Evolutionary conservation across 2,797 vertebrate species (phyloP).

Genomic region (Coendou prehensilis): DNA sequence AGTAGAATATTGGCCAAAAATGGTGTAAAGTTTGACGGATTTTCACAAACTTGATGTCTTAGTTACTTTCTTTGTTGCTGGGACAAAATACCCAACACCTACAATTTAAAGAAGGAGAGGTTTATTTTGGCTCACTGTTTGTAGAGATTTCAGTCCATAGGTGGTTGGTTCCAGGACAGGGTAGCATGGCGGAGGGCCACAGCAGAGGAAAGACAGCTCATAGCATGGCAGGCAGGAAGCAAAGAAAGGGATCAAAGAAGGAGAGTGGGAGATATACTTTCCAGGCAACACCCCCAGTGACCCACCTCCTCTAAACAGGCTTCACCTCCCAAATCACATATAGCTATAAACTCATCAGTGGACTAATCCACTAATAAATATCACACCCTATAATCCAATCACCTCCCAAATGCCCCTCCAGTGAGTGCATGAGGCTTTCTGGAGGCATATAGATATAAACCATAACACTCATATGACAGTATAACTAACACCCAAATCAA

Average conservation of each 20-base stretch:
- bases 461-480: neutral
- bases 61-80: neutral
- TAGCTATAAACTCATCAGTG: neutral
- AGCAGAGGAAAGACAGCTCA: neutral
- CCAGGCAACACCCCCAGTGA: neutral
- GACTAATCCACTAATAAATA: neutral
- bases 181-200: accelerated
- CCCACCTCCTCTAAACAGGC: neutral
- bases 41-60: slow-evolving; percentile 29
- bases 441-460: neutral
- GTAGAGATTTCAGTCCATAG: neutral
- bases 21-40: neutral
- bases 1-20: neutral
- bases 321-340: neutral
- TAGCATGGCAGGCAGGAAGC: neutral
- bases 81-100: neutral
- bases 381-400: neutral
- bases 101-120: neutral
- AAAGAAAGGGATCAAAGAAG: neutral
- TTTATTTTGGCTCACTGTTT: neutral
- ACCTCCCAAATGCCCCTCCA: neutral
- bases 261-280: neutral
- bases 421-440: neutral
- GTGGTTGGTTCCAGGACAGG: neutral
- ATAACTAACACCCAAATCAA: neutral